Evolutionary conservation across 1,140 invertebrate genomes (phyloP).

Genomic region (Rhopalosiphum maidis): DNA sequence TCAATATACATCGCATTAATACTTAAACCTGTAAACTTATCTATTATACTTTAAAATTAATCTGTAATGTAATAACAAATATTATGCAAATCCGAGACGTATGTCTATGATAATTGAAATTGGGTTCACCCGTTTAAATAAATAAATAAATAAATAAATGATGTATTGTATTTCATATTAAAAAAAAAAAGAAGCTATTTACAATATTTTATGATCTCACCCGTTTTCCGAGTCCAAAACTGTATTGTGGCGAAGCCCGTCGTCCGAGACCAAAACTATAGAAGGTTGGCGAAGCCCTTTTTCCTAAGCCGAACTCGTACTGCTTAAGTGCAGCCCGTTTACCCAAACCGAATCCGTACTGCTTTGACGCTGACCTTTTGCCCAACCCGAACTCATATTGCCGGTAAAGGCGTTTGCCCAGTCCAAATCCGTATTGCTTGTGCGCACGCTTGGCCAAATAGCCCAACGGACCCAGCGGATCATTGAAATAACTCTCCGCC

Average conservation of each 20-base stretch:
- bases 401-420: conserved; percentile 59
- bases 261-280: conserved; percentile 62
- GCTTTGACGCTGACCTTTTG: conserved; percentile 58
- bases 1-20: no score
- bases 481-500: conserved; percentile 13
- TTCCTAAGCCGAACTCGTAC: conserved; percentile 64
- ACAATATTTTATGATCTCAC: neutral
- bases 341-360: conserved; percentile 72
- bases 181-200: neutral
- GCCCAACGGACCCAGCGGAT: neutral
- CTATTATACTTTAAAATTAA: no score
- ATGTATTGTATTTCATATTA: neutral
- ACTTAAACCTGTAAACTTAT: no score
- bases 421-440: conserved; percentile 58
- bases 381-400: conserved; percentile 59
- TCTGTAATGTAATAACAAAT: no score
- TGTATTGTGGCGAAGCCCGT: conserved; percentile 58
- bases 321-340: conserved; percentile 60
- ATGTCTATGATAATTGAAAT: no score
- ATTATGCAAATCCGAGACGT: no score
- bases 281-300: conserved; percentile 61
- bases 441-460: conserved; percentile 60
- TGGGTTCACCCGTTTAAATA: no score
- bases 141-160: no score
- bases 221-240: conserved; percentile 57